A percentile compares a stretch with the other conserved stretches of the same genome.
Evolutionary conservation across 2,113 vertebrate species (phyloP).

Genomic region (Nettapus auritus): DNA sequence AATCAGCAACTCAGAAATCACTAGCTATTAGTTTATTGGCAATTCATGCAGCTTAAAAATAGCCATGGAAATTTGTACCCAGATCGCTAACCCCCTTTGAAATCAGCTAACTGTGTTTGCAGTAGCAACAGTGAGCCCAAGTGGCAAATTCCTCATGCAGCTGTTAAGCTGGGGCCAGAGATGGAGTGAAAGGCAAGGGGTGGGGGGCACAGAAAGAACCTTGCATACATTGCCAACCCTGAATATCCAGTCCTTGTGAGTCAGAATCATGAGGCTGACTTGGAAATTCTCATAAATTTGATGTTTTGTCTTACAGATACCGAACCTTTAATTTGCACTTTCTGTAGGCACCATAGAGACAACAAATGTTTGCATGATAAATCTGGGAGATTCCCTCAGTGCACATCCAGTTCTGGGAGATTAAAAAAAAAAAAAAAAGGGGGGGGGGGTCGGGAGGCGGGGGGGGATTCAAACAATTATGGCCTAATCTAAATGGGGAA

Average conservation of each 20-base stretch:
- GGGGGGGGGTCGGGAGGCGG: not conserved
- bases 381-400: not conserved
- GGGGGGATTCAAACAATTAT: not conserved
- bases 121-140: not conserved
- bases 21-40: slow-evolving; percentile 3
- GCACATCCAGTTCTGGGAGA: not conserved
- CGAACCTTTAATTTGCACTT: not conserved
- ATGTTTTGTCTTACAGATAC: not conserved
- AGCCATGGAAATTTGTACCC: not conserved
- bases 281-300: not conserved
- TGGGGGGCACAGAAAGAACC: not conserved
- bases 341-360: not conserved
- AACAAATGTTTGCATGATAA: not conserved
- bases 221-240: not conserved
- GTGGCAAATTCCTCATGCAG: not conserved
- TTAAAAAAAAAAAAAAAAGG: not conserved
- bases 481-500: not conserved
- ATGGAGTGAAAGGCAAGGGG: not conserved
- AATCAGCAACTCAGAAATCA: slow-evolving; percentile 37
- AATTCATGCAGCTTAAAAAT: not conserved
- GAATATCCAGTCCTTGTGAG: not conserved
- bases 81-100: not conserved
- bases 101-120: not conserved
- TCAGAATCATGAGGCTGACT: not conserved
- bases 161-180: not conserved